phyloP scores from a whole-genome alignment of 2,797 vertebrate species.

The Rhynchonycteris naso region DNA sequence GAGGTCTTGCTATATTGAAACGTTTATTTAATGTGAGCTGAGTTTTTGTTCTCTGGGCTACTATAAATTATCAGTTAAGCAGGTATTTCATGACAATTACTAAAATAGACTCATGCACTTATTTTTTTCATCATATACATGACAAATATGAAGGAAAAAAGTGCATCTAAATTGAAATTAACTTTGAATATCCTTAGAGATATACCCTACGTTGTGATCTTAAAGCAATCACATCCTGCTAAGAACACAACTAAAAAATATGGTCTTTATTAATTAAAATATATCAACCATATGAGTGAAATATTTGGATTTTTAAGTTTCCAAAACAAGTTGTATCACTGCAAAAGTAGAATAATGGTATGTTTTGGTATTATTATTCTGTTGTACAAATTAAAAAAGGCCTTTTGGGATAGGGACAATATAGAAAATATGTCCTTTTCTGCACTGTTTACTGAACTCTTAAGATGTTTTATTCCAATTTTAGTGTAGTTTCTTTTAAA shows the following conservation, averaged over 20 bases:
- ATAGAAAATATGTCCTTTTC: neutral
- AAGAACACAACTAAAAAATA: neutral
- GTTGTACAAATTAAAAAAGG: neutral
- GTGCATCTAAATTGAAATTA: constrained; percentile 15
- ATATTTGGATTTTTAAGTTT: constrained; percentile 26
- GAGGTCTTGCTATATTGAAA: neutral
- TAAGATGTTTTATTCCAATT: constrained; percentile 22
- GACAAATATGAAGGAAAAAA: neutral
- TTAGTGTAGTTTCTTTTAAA: neutral
- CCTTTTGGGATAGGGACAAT: neutral
- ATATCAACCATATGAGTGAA: neutral
- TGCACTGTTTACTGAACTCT: neutral
- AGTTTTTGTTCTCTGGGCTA: neutral
- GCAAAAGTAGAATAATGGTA: constrained; percentile 1
- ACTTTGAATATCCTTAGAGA: constrained; percentile 35
- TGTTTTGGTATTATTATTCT: neutral
- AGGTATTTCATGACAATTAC: neutral
- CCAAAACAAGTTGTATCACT: neutral
- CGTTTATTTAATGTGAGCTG: neutral
- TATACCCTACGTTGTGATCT: neutral
- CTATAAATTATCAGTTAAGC: neutral
- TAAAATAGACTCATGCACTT: neutral
- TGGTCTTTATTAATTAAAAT: neutral
- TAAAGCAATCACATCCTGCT: neutral
- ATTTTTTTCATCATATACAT: neutral